A percentile compares a stretch with the other conserved stretches of the same genome.
These are phyloP conservation scores for Nycticryphes semicollaris DNA, from an alignment of 2,113 vertebrate genomes.

Conservation along the genomic window DNA sequence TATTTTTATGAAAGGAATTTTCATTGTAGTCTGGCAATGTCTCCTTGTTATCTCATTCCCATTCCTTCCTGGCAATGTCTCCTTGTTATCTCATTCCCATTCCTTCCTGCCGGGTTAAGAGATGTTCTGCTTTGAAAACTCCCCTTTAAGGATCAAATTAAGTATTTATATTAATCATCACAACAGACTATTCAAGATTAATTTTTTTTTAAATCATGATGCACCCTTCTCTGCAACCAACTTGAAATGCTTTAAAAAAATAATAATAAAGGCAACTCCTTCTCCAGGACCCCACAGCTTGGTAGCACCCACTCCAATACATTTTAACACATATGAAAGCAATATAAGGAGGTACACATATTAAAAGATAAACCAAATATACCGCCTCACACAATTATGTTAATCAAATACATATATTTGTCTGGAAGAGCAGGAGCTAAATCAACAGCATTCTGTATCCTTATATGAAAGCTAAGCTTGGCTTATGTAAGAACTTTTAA, in stretches of 20 bases:
- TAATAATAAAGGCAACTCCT: neutral
- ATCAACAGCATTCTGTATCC: neutral
- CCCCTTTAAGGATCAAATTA: neutral
- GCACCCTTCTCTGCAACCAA: neutral
- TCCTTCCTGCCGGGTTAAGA: neutral
- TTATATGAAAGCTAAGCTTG: neutral
- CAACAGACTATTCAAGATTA: neutral
- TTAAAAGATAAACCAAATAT: neutral
- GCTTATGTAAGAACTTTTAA: neutral
- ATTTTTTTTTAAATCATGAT: neutral
- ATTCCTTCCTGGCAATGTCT: no score
- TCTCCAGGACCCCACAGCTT: neutral
- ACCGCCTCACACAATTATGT: neutral
- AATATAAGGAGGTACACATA: neutral
- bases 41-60: no score
- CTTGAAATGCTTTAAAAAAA: neutral
- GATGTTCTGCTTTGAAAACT: neutral
- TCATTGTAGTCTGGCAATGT: neutral
- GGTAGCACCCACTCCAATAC: neutral
- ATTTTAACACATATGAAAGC: neutral
- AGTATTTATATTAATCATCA: neutral
- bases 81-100: no score
- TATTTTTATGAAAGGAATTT: neutral
- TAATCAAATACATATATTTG: neutral
- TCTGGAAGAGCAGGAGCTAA: neutral